Evolutionary conservation across 2,113 vertebrate species (phyloP).

Genomic region (Burhinus oedicnemus): DNA sequence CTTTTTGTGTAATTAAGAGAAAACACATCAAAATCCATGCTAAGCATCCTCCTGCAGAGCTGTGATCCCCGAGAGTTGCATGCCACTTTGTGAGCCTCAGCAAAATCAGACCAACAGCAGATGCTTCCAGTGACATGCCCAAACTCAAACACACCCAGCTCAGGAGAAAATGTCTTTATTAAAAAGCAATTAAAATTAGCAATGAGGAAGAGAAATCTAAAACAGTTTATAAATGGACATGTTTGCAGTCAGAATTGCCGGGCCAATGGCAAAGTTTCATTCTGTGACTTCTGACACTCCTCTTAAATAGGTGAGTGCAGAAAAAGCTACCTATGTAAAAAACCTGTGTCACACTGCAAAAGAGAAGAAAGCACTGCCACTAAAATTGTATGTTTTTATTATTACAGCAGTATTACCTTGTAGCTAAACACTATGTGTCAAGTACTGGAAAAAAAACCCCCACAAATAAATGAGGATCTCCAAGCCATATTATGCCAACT

Average conservation of each 20-base stretch:
- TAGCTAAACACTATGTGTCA: neutral
- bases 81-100: neutral
- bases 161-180: neutral
- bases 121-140: neutral
- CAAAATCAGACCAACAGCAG: neutral
- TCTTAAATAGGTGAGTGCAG: neutral
- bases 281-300: neutral
- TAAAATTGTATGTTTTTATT: neutral
- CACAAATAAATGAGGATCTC: neutral
- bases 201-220: neutral
- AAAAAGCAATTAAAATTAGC: neutral
- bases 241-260: neutral
- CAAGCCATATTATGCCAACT: neutral
- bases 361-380: neutral
- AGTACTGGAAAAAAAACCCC: neutral
- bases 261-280: neutral
- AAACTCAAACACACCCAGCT: neutral
- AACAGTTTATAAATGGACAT: neutral
- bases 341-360: neutral
- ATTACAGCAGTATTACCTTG: neutral
- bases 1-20: neutral
- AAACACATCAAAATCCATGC: neutral
- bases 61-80: accelerated
- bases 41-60: neutral
- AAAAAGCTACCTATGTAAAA: neutral